phyloP scores from a whole-genome alignment of 1,140 invertebrate species.

The Drosophila suzukii region DNA sequence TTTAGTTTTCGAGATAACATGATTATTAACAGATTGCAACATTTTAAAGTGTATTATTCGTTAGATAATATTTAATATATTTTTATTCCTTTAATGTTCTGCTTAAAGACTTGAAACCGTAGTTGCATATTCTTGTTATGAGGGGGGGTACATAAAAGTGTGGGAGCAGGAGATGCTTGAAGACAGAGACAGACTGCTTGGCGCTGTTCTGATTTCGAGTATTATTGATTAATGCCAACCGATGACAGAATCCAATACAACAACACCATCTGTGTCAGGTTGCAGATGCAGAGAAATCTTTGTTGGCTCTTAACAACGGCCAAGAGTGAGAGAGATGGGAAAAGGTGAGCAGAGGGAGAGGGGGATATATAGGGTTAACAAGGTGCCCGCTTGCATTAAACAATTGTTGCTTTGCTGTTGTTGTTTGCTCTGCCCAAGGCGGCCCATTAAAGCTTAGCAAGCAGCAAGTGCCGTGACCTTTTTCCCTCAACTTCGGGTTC shows the following conservation, averaged over 20 bases:
- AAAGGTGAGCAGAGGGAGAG: not conserved
- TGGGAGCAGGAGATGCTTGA: not conserved
- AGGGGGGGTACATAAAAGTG: not conserved
- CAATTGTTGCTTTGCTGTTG: conserved; percentile 17
- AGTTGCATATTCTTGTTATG: conserved; percentile 6
- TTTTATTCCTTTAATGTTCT: not conserved
- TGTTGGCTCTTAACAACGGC: conserved; percentile 34
- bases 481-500: conserved; percentile 73
- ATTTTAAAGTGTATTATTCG: too few species aligned
- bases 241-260: conserved; percentile 14
- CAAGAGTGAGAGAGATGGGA: not conserved
- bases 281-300: conserved; percentile 67
- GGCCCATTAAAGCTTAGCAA: conserved; percentile 68
- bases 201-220: conserved; percentile 38
- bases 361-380: conserved; percentile 9
- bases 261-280: conserved; percentile 53
- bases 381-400: conserved; percentile 35
- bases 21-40: too few species aligned
- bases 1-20: too few species aligned
- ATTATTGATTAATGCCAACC: conserved; percentile 35
- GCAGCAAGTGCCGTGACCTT: conserved; percentile 78
- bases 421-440: conserved; percentile 57
- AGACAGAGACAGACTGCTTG: conserved; percentile 41
- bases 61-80: too few species aligned
- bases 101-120: not conserved